These are phyloP conservation scores for Pristionchus arcanus DNA, from an alignment of 2,888 invertebrate genomes.

Conservation along the genomic window DNA sequence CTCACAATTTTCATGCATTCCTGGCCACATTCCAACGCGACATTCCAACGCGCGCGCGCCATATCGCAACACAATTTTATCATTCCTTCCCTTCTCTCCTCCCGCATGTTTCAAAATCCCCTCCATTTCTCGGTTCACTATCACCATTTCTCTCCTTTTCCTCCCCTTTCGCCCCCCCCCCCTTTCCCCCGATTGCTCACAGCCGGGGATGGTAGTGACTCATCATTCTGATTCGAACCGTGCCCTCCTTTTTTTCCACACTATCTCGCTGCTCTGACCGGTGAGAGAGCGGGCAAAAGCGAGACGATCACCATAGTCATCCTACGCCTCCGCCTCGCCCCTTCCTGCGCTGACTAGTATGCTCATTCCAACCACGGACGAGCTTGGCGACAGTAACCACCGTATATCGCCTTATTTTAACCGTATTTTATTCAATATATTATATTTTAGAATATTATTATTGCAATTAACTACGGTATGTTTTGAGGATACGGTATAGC, in stretches of 20 bases:
- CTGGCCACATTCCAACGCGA: neutral
- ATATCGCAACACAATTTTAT: neutral
- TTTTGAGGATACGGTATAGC: neutral
- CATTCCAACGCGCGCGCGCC: neutral
- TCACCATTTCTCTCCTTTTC: neutral
- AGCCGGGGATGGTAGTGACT: neutral
- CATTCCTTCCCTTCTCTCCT: slow-evolving; percentile 6
- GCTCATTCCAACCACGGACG: neutral
- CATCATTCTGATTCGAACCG: neutral
- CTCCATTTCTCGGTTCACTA: no score
- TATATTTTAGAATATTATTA: neutral
- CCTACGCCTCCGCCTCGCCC: neutral
- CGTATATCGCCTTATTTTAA: neutral
- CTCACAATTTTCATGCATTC: neutral
- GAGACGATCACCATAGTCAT: neutral
- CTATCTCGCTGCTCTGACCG: neutral
- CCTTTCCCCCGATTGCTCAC: neutral
- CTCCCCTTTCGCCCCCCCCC: neutral
- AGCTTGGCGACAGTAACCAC: neutral
- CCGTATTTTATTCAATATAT: neutral
- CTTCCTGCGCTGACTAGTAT: slow-evolving; percentile 27
- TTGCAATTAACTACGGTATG: neutral
- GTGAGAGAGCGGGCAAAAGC: neutral
- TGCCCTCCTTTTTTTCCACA: neutral
- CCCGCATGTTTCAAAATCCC: neutral